Evolutionary conservation across 2,888 invertebrate genomes (phyloP), one percentile per base, ranked within the genome.

Genomic region (Drosophila bunnanda): DNA sequence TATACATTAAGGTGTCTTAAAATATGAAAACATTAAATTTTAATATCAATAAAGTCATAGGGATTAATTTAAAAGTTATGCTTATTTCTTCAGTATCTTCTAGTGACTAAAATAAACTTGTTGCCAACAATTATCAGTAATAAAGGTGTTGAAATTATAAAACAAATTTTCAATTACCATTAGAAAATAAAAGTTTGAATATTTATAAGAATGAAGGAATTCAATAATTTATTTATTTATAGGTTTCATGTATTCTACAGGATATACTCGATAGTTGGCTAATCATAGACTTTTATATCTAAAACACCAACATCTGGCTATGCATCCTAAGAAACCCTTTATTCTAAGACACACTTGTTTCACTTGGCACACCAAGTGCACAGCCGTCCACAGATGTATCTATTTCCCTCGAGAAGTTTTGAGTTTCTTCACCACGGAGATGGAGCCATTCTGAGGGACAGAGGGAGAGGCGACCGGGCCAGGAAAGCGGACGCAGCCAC

Each of bases 401-500:
- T 69, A 71, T 71, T 69, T 64, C 75, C 44, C 34, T 0, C 25
- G 30, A 64, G 56, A 52, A 65, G 57, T 64, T 43, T 64, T 72
- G 55, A 61, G 69, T 72, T 66, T 57, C 75, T 41, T 50, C 67
- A 39, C 30, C 38, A 34, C 25, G 25, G 15, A 55, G 68, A 67
- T 46, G 54, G 20, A 39, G 32, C 22, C 25, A 22, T 36, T 12
- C 15, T 17, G 28, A 36, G 17, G 20, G 50, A 34, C 34, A 20
- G 34, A 20, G 12, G 6, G 39, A 38, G 41, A 6, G 20, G 30
- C 6, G 41, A 50, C n/a, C n/a, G n/a, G n/a, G 17, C 50, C 53
- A 70, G 76, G 79, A 74, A 78, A 79, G 70, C 81, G 89, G 83
- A 88, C 81, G 83, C 83, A 78, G 70, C 78, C 81, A 88, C 89